Base-by-base conservation (phyloP, 2,113 vertebrate species). In the Chauna torquata region DNA sequence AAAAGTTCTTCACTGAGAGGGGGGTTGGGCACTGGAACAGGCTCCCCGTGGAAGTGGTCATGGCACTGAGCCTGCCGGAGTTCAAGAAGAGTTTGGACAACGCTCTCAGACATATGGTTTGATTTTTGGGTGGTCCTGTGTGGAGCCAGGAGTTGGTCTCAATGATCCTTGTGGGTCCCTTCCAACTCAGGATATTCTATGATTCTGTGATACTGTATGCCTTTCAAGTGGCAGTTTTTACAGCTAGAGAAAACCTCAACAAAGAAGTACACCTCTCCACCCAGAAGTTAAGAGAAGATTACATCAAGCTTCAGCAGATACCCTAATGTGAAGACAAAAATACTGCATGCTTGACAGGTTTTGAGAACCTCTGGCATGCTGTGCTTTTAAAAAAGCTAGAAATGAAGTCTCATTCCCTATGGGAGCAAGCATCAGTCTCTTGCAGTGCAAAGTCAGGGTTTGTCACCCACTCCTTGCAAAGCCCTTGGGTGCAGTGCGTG, bases 401-500 rank as follows among this genome's bases (percentile, higher is more conserved):
- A 75, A 49, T 34, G 55, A 75, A 82, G 65, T 25, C 16, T 47
- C 74, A 34, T 42, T 84, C 23, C 34, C 20, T 40, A 57, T 2
- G 2, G 47, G 45, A 91, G 25, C 34, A 80, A 61, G 40, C 7
- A 1, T 30, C 38, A 42, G 66, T 30, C 61, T 65, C 44, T 62
- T 47, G 40, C 82, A 58, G 34, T 20, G 28, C 34, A 77, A 77
- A 72, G 80, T 18, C 24, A 13, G 24, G 64, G 27, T 65, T 44
- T 52, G 12, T 27, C 79, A 70, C 42, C 45, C n/a, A 19, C n/a
- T 61, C 69, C 55, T 66, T 32, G 64, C n/a, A 72, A 50, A 90
- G 61, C 52, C 40, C 36, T 42, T 44, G 55, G 49, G 54, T 3
- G 2, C 3, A 65, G 52, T 1, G 1, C 45, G 0, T 3, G 44